phyloP scores from a whole-genome alignment of 1,140 invertebrate genomes.

The Nautilus pompilius region DNA sequence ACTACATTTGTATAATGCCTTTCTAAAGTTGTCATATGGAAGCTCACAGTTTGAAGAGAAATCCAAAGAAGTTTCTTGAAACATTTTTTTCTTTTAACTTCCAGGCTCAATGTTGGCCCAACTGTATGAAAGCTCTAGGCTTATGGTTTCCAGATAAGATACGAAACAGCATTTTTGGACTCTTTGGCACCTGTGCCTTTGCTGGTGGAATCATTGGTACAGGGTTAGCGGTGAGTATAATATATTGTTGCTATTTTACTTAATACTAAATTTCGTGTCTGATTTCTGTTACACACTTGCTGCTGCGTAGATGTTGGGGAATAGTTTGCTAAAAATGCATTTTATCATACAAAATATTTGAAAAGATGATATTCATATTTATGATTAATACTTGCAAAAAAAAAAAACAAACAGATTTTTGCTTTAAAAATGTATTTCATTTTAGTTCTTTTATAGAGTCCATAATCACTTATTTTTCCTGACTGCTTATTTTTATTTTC shows the following conservation, averaged over 20 bases:
- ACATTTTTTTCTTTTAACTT: conserved; percentile 10
- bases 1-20: too few species aligned
- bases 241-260: neutral
- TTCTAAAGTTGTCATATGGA: too few species aligned
- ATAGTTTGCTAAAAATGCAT: neutral
- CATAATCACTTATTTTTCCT: too few species aligned
- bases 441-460: too few species aligned
- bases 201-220: conserved; percentile 59
- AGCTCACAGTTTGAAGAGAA: too few species aligned
- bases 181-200: conserved; percentile 60
- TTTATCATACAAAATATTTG: too few species aligned
- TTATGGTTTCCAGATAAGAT: conserved; percentile 57
- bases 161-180: conserved; percentile 58
- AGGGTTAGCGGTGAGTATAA: conserved; percentile 54
- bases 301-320: neutral
- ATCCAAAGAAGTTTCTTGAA: neutral
- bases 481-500: too few species aligned
- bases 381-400: too few species aligned
- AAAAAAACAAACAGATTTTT: too few species aligned
- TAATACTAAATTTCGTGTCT: neutral
- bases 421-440: too few species aligned
- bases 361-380: too few species aligned
- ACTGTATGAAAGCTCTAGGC: conserved; percentile 55
- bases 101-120: conserved; percentile 57
- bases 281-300: neutral